These are phyloP conservation scores for Drosophila ohnishii DNA, from an alignment of 1,140 invertebrate genomes.

Conservation along the genomic window DNA sequence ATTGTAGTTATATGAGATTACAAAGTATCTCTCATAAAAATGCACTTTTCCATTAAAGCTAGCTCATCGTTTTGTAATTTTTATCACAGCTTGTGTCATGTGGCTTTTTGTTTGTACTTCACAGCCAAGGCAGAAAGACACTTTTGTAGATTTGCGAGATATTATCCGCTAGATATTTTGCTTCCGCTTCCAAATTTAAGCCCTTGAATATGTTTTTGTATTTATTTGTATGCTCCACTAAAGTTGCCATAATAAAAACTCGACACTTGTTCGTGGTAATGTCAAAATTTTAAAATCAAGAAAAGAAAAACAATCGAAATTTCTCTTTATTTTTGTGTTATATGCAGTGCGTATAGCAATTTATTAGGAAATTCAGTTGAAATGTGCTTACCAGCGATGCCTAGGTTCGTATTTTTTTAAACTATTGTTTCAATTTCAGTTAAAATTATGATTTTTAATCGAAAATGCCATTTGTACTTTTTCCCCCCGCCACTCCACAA, in stretches of 20 bases:
- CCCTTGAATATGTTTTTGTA: constrained; percentile 7
- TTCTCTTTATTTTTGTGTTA: constrained; percentile 64
- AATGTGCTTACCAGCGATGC: constrained; percentile 78
- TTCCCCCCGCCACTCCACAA: constrained; percentile 1
- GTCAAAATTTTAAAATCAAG: constrained; percentile 28
- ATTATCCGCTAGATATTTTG: neutral
- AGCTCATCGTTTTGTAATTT: neutral
- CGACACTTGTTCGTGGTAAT: constrained; percentile 32
- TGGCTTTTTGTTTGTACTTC: constrained; percentile 29
- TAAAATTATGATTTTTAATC: constrained; percentile 40
- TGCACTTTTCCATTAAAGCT: constrained; percentile 1
- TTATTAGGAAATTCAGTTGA: constrained; percentile 82
- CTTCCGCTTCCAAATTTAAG: neutral
- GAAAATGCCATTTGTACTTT: constrained; percentile 38
- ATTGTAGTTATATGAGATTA: neutral
- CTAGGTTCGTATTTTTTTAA: constrained; percentile 77
- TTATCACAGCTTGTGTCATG: constrained; percentile 4
- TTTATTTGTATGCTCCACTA: constrained; percentile 2
- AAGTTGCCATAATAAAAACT: constrained; percentile 29
- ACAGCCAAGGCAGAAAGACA: constrained; percentile 30
- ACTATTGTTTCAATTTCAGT: constrained; percentile 32
- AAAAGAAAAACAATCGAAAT: constrained; percentile 54
- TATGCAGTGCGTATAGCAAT: constrained; percentile 81
- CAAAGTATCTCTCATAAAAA: neutral
- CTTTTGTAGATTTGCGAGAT: neutral